phyloP scores from a whole-genome alignment of 2,797 vertebrate species.

The Hafferia zeledoni region DNA sequence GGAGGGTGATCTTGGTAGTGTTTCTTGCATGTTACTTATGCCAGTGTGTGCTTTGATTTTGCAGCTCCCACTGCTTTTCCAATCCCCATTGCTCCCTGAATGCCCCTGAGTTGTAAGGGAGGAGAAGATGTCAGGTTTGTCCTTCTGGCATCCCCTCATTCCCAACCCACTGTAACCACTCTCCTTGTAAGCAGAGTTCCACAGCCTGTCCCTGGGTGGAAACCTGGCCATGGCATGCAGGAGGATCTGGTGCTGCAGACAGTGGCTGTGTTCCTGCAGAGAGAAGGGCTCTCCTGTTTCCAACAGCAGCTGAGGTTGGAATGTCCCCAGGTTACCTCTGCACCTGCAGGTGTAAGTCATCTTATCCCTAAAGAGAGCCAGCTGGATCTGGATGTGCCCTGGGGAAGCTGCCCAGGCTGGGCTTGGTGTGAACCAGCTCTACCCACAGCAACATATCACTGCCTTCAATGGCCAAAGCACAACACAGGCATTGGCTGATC shows the following conservation, averaged over 20 bases:
- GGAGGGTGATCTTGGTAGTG: neutral
- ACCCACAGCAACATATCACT: neutral
- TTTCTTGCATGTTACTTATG: neutral
- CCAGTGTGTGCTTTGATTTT: neutral
- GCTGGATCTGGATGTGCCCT: neutral
- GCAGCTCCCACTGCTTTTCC: neutral
- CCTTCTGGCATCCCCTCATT: neutral
- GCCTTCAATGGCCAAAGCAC: neutral
- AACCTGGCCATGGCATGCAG: rapidly evolving
- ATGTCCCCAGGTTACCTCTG: neutral
- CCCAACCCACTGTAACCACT: neutral
- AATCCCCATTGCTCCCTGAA: neutral
- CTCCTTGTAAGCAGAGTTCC: rapidly evolving
- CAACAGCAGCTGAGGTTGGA: neutral
- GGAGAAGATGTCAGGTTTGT: neutral
- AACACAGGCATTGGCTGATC: neutral
- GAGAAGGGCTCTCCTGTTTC: neutral
- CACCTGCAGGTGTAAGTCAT: neutral
- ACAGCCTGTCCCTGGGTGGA: neutral
- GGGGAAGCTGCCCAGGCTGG: neutral
- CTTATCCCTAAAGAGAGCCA: neutral
- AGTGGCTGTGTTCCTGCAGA: neutral
- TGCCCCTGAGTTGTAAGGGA: neutral
- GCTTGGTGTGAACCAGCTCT: neutral
- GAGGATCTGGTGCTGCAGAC: neutral